Base-by-base conservation (phyloP, 1,140 invertebrate genomes). In the Monochamus saltuarius region DNA sequence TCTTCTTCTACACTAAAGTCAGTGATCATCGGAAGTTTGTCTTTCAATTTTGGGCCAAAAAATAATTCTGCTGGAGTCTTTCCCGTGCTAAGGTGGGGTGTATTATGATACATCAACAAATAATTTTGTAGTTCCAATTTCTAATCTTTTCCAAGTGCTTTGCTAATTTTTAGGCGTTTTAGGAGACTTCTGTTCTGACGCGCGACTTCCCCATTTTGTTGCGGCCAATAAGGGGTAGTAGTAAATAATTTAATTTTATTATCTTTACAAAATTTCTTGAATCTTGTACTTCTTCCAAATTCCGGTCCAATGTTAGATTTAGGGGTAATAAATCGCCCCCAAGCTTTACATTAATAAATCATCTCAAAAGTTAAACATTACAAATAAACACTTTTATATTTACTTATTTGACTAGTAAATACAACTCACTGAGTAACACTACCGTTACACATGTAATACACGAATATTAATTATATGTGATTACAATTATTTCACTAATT, bases 101-200 rank as follows among this genome's bases (percentile, higher is more conserved):
- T 75, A 7, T 42, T 42, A n/a, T 65, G 68, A 55, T 75, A 73
- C 66, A 72, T 74, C 16, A 75, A 47, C 17, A 69, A 17, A 47
- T 71, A 75, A 37, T 66, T 56, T 7, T 19, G 13, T 14, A 73
- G 19, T 11, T 69, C 59, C n/a, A 65, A 17, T 60, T 64, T 57
- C 58, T 56, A 70, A 46, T 67, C 29, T 29, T 35, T 63, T 64
- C 63, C 69, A 36, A 66, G 57, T 9, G 60, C 17, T 37, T 72
- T 53, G 13, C 60, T 61, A 17, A 74, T 74, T 64, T 59, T 70
- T 7, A 74, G 45, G 14, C 71, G 10, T 59, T 75, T 75, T 29
- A 72, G 34, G n/a, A 73, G 59, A 36, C 56, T 52, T 37, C 63
- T 36, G 43, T 75, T 73, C 59, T 71, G 68, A 14, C 62, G 53